Evolutionary conservation across 2,113 vertebrate genomes (phyloP).

Genomic region (Pelvicachromis taeniatus): DNA sequence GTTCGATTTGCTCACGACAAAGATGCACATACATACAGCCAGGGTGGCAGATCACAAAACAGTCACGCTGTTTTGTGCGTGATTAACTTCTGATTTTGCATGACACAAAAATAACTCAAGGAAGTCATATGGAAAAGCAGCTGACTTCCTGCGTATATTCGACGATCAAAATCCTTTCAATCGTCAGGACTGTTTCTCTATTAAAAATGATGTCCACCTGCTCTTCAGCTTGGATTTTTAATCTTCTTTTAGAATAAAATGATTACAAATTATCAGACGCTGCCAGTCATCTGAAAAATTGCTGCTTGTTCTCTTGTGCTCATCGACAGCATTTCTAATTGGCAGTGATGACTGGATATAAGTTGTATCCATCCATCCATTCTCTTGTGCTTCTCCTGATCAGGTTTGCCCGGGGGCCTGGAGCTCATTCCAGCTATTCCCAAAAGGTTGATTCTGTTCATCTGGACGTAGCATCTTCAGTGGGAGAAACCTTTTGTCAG

Average conservation of each 20-base stretch:
- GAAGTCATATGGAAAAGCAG: neutral
- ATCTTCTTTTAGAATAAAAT: neutral
- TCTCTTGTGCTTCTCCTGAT: too few species aligned
- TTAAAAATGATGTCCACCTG: neutral
- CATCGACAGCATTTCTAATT: neutral
- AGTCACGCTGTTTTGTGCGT: neutral
- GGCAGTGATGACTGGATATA: neutral
- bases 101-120: neutral
- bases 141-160: neutral
- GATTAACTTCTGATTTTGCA: neutral
- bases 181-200: neutral
- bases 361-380: neutral
- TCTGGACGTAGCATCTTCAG: too few species aligned
- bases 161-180: neutral
- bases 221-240: neutral
- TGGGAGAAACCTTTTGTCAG: too few species aligned
- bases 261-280: neutral
- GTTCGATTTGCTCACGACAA: neutral
- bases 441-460: too few species aligned
- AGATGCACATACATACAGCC: neutral
- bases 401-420: neutral
- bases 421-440: neutral
- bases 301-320: neutral
- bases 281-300: neutral
- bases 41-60: neutral